A percentile compares a stretch with the other conserved stretches of the same genome.
These are phyloP conservation scores for Trogon surrucura DNA, from an alignment of 2,113 vertebrate genomes.

Conservation along the genomic window DNA sequence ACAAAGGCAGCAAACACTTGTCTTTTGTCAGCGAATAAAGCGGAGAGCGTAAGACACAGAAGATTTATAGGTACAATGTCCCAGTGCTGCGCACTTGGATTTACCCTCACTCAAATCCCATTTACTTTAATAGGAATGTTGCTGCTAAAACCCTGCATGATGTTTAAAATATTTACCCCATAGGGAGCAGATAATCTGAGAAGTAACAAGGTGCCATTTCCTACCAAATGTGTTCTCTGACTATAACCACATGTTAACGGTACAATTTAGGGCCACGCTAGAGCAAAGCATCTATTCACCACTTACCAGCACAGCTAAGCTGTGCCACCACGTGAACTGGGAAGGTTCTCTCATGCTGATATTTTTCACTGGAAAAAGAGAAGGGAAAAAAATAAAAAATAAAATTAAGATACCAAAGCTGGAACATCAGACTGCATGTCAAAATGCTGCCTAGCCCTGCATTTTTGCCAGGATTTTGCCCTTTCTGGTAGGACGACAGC, in stretches of 20 bases:
- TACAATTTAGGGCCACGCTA: neutral
- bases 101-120: slow-evolving; percentile 23
- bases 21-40: slow-evolving; percentile 31
- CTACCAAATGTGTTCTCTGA: slow-evolving; percentile 34
- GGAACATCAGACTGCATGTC: neutral
- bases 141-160: slow-evolving; percentile 6
- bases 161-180: slow-evolving; percentile 56
- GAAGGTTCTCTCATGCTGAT: neutral
- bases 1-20: slow-evolving; percentile 22
- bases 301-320: neutral
- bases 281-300: neutral
- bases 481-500: neutral
- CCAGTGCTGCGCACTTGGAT: neutral
- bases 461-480: neutral
- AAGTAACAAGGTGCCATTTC: slow-evolving; percentile 58
- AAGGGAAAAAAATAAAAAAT: neutral
- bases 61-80: slow-evolving; percentile 43
- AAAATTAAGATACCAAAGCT: neutral
- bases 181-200: slow-evolving; percentile 44
- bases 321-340: neutral
- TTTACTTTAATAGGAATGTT: slow-evolving; percentile 51
- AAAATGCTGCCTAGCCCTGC: neutral
- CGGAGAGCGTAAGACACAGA: neutral
- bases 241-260: slow-evolving; percentile 46
- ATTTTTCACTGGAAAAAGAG: neutral